Conservation (phyloP, 2,113 vertebrate genomes). For the Embiotoca jacksoni region DNA sequence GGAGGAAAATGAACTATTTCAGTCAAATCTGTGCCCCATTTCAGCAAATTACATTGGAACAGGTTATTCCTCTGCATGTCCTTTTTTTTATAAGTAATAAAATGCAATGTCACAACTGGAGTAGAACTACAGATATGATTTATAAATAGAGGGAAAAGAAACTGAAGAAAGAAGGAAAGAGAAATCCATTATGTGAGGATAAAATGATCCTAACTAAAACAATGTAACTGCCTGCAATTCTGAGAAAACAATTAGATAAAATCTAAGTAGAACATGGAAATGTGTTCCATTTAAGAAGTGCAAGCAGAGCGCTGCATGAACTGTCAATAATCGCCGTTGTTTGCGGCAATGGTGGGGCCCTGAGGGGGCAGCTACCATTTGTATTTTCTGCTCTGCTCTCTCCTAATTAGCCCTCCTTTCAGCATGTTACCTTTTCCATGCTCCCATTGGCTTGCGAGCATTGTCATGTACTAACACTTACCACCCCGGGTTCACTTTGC, state of each 20-base stretch:
- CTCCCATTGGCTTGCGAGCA: conserved; percentile 73
- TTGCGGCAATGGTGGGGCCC: conserved; percentile 73
- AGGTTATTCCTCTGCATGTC: conserved; percentile 55
- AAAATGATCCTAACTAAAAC: conserved; percentile 26
- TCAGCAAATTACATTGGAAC: conserved; percentile 86
- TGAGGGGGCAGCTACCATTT: conserved; percentile 66
- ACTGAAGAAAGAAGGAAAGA: conserved; percentile 9
- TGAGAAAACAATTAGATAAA: conserved; percentile 70
- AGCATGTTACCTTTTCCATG: conserved; percentile 78
- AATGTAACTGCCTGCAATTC: conserved; percentile 55
- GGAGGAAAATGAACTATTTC: conserved; percentile 87
- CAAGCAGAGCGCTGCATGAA: conserved; percentile 70
- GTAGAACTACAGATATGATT: conserved; percentile 24
- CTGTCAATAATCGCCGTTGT: conserved; percentile 82
- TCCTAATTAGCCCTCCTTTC: conserved; percentile 83
- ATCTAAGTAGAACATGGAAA: conserved; percentile 72
- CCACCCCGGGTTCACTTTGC: conserved; percentile 78
- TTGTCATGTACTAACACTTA: conserved; percentile 79
- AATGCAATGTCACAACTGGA: conserved; percentile 57
- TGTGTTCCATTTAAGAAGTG: conserved; percentile 71
- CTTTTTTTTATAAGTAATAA: conserved; percentile 61
- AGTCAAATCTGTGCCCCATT: conserved; percentile 80
- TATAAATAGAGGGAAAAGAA: neutral
- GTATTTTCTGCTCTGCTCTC: conserved; percentile 79
- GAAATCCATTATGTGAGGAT: conserved; percentile 44